phyloP scores from a whole-genome alignment of 2,113 vertebrate species.

The Sialia sialis region DNA sequence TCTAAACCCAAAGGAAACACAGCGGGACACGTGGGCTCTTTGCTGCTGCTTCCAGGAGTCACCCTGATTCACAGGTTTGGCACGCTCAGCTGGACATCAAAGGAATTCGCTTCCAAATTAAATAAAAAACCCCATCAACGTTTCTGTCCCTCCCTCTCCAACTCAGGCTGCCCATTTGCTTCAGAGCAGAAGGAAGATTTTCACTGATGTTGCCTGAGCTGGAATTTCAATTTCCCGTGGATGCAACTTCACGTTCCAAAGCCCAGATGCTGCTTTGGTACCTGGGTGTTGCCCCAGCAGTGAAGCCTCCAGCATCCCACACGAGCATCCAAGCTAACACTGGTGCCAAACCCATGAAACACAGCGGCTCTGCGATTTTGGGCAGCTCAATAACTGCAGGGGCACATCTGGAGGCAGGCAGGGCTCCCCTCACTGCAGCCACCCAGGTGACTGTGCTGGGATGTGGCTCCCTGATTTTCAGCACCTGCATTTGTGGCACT shows the following conservation, averaged over 20 bases:
- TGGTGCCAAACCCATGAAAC: fast-evolving
- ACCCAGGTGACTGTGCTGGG: neutral
- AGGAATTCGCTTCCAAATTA: neutral
- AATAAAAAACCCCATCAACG: fast-evolving
- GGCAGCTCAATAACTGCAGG: neutral
- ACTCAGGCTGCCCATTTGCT: fast-evolving
- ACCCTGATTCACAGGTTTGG: neutral
- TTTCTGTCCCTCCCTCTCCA: neutral
- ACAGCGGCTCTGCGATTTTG: neutral
- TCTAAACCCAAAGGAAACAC: neutral
- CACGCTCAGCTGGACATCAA: neutral
- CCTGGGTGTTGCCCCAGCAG: neutral
- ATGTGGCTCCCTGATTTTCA: neutral
- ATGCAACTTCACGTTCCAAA: neutral
- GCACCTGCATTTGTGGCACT: neutral
- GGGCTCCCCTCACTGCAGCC: neutral
- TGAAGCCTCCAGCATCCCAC: neutral
- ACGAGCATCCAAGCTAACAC: fast-evolving
- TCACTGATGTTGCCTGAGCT: neutral
- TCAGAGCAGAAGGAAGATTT: neutral
- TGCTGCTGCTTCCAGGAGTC: neutral
- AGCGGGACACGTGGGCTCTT: neutral
- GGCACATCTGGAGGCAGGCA: neutral
- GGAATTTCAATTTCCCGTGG: neutral
- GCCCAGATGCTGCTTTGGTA: neutral